A percentile compares a stretch with the other conserved stretches of the same genome.
phyloP scores from a whole-genome alignment of 1,140 invertebrate genomes.

The Ooceraea biroi region DNA sequence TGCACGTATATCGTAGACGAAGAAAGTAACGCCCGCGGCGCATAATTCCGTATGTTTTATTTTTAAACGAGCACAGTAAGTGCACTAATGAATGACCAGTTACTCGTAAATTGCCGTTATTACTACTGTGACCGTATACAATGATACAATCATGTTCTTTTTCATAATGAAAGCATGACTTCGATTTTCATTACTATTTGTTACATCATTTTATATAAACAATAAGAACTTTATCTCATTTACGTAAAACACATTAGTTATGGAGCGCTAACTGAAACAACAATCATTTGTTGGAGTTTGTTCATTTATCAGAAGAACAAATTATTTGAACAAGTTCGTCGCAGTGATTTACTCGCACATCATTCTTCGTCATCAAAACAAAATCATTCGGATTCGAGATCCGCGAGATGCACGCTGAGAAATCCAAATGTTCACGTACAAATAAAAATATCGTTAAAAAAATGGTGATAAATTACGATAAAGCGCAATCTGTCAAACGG shows the following conservation, averaged over 20 bases:
- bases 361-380: no score
- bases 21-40: constrained; percentile 3
- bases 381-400: not conserved
- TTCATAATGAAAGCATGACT: not conserved
- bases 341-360: not conserved
- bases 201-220: not conserved
- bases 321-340: no score
- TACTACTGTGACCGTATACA: not conserved
- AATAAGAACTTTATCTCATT: not conserved
- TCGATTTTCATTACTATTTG: not conserved
- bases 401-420: not conserved
- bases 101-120: constrained; percentile 3
- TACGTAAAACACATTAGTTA: not conserved
- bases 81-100: not conserved
- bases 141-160: not conserved
- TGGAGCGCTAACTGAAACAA: no score
- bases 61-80: constrained; percentile 25
- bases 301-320: no score
- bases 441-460: not conserved
- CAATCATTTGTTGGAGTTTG: no score
- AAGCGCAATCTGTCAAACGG: constrained; percentile 22
- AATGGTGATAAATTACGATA: constrained; percentile 13
- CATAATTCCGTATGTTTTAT: constrained; percentile 15
- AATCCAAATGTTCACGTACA: not conserved
- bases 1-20: constrained; percentile 21